Evolutionary conservation across 2,888 invertebrate genomes (phyloP).

Genomic region (Calliphora vomitoria): DNA sequence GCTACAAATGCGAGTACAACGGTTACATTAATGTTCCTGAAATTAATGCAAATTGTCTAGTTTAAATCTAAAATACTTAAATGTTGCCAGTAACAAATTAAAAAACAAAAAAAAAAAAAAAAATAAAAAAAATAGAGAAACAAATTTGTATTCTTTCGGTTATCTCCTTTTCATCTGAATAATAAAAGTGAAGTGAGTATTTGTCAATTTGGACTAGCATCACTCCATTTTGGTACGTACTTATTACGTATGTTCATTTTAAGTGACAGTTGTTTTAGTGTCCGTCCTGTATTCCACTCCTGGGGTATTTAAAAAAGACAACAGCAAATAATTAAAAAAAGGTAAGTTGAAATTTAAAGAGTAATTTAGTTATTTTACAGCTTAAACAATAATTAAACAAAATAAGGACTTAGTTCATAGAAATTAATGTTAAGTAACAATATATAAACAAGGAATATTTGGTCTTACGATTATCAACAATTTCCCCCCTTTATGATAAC

Average conservation of each 20-base stretch:
- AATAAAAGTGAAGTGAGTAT: slow-evolving; percentile 42
- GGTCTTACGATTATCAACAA: too few species aligned
- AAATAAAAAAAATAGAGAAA: neutral
- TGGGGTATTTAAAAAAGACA: neutral
- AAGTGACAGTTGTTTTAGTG: slow-evolving; percentile 21
- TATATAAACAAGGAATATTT: too few species aligned
- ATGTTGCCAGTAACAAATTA: slow-evolving; percentile 38
- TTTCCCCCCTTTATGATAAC: too few species aligned
- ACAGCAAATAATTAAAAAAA: slow-evolving; percentile 44
- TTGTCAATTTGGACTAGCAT: slow-evolving; percentile 50
- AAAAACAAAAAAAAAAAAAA: slow-evolving; percentile 39
- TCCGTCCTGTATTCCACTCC: slow-evolving; percentile 34
- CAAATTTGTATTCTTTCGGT: neutral
- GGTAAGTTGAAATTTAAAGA: slow-evolving; percentile 42
- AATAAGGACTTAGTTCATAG: too few species aligned
- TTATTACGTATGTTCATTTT: slow-evolving; percentile 26
- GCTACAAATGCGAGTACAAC: slow-evolving; percentile 2
- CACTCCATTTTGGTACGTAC: neutral
- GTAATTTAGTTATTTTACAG: neutral
- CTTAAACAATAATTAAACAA: too few species aligned
- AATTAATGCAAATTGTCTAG: slow-evolving; percentile 71
- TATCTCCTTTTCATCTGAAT: neutral
- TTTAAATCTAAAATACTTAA: slow-evolving; percentile 62
- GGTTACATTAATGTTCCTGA: slow-evolving; percentile 28
- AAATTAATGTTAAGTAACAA: too few species aligned